Base-by-base conservation (phyloP, 2,888 invertebrate genomes). In the Galeruca laticollis region DNA sequence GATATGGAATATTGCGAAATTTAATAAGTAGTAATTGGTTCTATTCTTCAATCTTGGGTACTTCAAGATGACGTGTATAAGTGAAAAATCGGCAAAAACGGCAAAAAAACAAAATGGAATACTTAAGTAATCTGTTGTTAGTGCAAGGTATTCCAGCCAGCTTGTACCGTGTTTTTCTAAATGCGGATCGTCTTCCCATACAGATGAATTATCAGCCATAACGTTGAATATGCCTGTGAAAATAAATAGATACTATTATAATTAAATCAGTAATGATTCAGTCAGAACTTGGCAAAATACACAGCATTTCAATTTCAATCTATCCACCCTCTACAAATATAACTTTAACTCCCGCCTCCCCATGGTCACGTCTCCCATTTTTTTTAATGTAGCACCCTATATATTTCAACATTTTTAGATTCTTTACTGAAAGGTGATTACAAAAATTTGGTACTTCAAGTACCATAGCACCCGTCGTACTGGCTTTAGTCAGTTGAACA, bases 21-120 rank as follows among this genome's bases (percentile, higher is more conserved):
- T 68, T 31, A 75, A 11, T 49, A 75, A 20, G 40, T 69, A 75
- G 10, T 65, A 68, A 52, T 75, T 74, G 8, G 65, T 70, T 59
- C 74, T 66, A 11, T 62, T 71, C 43, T 65, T 74, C 2, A 75
- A 62, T 21, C 75, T 54, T 60, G 68, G 69, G 64, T 74, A 73
- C 43, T 62, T 70, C 26, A 70, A 47, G 10, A 73, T 66, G 31
- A 67, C 59, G n/a, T 52, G 26, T 2, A 73, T 68, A 15, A 75
- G 49, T 1, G 74, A 33, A 13, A 71, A 20, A 49, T 75, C 73
- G 0, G 69, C 66, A 4, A 72, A 8, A 5, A 74, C 57, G 0
- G 72, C 60, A 0, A 40, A n/a, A 21, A 49, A 15, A 54, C 73
- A 72, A 31, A 75, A n/a, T 4, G 72, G 72, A 0, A 75, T 43